Percentiles rank a stretch among this genome's conserved stretches.
phyloP scores from a whole-genome alignment of 2,113 vertebrate genomes.

The Lethenteron reissneri region DNA sequence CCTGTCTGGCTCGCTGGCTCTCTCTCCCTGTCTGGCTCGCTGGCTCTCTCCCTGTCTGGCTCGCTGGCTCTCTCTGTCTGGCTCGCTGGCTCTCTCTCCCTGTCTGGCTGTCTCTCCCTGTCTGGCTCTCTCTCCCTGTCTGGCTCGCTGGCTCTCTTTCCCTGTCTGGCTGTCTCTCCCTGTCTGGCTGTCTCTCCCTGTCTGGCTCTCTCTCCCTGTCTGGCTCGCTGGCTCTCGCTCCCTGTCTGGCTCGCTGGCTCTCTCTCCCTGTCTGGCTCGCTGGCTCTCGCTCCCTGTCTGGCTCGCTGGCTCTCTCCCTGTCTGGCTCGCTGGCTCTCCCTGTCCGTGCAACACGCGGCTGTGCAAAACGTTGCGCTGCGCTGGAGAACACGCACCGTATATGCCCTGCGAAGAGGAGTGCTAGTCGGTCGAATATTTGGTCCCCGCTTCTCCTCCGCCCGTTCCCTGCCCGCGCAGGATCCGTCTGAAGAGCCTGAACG shows the following conservation, averaged over 20 bases:
- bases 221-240: neutral
- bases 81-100: neutral
- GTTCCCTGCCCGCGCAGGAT: constrained; percentile 30
- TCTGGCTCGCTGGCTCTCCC: neutral
- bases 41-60: too few relatives aligned
- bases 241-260: neutral
- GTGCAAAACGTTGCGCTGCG: too few relatives aligned
- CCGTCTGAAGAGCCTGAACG: constrained; percentile 77
- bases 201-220: neutral
- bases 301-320: too few relatives aligned
- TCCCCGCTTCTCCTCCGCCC: neutral
- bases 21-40: too few relatives aligned
- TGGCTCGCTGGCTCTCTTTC: neutral
- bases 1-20: too few relatives aligned
- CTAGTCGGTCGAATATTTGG: too few relatives aligned
- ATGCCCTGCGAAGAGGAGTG: too few relatives aligned
- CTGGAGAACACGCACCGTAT: too few relatives aligned
- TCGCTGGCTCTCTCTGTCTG: too few relatives aligned
- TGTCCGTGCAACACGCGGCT: too few relatives aligned
- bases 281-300: neutral
- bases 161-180: too few relatives aligned
- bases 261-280: neutral
- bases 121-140: neutral
- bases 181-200: neutral
- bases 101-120: too few relatives aligned